Conservation (phyloP, 2,797 vertebrate species). For the Columba guinea region DNA sequence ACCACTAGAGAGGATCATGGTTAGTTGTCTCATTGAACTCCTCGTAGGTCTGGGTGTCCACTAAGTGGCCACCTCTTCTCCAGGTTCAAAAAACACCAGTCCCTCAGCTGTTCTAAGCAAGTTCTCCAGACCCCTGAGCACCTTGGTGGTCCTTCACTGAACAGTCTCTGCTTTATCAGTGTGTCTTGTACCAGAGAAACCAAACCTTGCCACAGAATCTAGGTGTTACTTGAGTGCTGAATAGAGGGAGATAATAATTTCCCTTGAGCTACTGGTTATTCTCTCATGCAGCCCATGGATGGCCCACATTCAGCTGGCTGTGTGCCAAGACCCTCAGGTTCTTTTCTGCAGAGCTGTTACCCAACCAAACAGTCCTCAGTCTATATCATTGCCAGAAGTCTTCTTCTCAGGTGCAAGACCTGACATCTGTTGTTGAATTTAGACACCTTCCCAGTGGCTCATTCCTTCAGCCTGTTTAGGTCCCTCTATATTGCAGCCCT, state of each 20-base stretch:
- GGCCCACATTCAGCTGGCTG: not conserved
- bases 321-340: not conserved
- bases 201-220: not conserved
- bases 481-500: not conserved
- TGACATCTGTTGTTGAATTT: not conserved
- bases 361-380: not conserved
- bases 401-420: not conserved
- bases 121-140: not conserved
- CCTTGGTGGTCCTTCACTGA: not conserved
- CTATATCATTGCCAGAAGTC: not conserved
- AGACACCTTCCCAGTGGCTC: not conserved
- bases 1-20: not conserved
- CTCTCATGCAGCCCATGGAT: not conserved
- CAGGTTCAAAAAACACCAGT: not conserved
- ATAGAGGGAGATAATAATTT: not conserved
- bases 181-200: not conserved
- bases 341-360: not conserved
- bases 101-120: not conserved
- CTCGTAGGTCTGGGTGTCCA: not conserved
- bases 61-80: not conserved
- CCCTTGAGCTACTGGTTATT: not conserved
- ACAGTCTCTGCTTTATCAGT: not conserved
- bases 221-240: not conserved
- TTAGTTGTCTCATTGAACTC: not conserved
- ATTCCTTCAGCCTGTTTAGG: not conserved